A percentile compares a stretch with the other conserved stretches of the same genome.
Evolutionary conservation across 2,888 invertebrate species (phyloP).

Genomic region (Cheilosia impressa): DNA sequence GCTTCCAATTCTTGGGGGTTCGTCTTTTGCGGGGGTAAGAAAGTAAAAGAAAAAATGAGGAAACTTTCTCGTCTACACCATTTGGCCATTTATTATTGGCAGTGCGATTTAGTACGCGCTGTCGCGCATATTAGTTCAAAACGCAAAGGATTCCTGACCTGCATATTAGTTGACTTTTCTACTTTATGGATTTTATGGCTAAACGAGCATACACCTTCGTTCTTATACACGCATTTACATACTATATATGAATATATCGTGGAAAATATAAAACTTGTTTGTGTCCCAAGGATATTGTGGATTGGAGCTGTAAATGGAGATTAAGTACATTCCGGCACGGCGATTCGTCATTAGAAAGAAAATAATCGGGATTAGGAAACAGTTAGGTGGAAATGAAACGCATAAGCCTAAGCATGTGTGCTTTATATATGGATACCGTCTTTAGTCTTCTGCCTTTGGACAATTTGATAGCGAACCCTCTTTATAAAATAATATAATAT

Average conservation of each 20-base stretch:
- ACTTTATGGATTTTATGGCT: constrained; percentile 48
- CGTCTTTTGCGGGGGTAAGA: neutral
- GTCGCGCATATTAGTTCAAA: constrained; percentile 41
- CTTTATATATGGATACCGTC: too few relatives aligned
- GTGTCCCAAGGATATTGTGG: constrained; percentile 28
- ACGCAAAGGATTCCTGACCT: constrained; percentile 51
- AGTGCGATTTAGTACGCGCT: constrained; percentile 36
- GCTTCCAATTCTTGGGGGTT: neutral
- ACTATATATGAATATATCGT: constrained; percentile 21
- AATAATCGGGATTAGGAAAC: neutral
- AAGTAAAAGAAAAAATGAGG: constrained; percentile 16
- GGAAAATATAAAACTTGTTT: constrained; percentile 31
- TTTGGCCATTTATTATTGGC: constrained; percentile 64
- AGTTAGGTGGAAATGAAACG: too few relatives aligned
- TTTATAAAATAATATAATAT: too few relatives aligned
- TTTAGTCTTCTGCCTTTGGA: too few relatives aligned
- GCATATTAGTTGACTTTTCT: constrained; percentile 60
- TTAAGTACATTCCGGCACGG: constrained; percentile 32
- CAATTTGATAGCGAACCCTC: too few relatives aligned
- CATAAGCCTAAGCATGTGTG: too few relatives aligned
- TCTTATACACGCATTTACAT: neutral
- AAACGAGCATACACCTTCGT: neutral
- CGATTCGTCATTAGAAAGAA: neutral
- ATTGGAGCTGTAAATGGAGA: constrained; percentile 38
- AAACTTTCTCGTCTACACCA: constrained; percentile 59